Base-by-base conservation (phyloP, 2,113 vertebrate genomes). In the Indicator indicator region DNA sequence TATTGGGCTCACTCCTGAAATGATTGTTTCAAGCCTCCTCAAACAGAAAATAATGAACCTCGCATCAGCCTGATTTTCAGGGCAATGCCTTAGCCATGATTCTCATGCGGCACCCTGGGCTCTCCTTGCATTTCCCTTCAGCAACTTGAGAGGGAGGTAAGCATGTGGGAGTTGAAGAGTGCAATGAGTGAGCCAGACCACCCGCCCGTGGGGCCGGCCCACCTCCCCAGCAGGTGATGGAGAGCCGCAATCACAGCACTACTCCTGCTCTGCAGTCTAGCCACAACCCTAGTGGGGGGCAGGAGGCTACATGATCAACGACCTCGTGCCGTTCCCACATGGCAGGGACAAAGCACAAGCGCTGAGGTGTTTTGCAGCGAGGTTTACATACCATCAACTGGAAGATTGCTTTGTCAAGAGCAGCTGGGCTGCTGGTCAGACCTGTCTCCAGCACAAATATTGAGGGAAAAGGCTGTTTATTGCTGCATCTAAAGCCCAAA, bases 361-460 rank as follows among this genome's bases (percentile, higher is more conserved):
- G 5, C 80, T 0, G 4, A n/a, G n/a, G 5, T 2, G 6, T 4
- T 44, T 44, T 0, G 0, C 0, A 1, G 30, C 0, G 0, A 32
- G 54, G 75, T 32, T 71, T 15, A 16, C 16, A 18, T 18, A 60
- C 33, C 1, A 0, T 68, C 54, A 50, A 15, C 65, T 12, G 58
- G 62, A 30, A 32, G 52, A 63, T 7, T 12, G 38, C 72, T 56
- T 65, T 26, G 40, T n/a, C 58, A 46, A 4, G 74, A 28, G 46
- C 74, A 46, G 7, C 59, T 2, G 16, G 26, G 6, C 24, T 44
- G 62, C 11, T 1, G 7, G 60, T 16, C 48, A 52, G 30, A 63
- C 26, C 1, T 5, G 12, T 40, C 52, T 73, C 71, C 36, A 30
- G 44, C 50, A 19, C 1, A n/a, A 80, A 40, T 23, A 5, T 16